Evolutionary conservation across 2,797 vertebrate species (phyloP).

Genomic region (Onychomys torridus): DNA sequence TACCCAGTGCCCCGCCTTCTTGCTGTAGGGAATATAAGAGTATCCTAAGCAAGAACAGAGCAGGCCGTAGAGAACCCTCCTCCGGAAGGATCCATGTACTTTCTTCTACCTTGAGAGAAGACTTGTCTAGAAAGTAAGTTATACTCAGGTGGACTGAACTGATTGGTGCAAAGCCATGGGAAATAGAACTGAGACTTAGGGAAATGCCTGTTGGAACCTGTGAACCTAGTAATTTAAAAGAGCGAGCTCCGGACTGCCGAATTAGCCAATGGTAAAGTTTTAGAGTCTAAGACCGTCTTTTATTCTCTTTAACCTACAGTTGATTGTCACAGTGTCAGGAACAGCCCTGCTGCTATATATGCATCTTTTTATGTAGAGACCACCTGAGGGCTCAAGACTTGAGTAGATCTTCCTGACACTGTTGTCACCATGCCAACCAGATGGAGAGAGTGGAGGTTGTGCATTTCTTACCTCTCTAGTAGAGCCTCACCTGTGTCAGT

Average conservation of each 20-base stretch:
- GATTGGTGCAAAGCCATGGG: not conserved
- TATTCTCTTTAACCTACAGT: not conserved
- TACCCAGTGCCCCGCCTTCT: not conserved
- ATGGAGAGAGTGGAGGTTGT: not conserved
- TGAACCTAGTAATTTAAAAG: not conserved
- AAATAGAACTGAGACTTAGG: not conserved
- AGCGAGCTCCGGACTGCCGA: not conserved
- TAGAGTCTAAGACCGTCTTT: not conserved
- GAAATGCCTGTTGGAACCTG: not conserved
- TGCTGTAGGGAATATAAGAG: not conserved
- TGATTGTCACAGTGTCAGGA: not conserved
- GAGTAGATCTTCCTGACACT: not conserved
- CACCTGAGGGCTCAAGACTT: not conserved
- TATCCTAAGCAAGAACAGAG: not conserved
- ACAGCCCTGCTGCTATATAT: not conserved
- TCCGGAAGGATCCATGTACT: not conserved
- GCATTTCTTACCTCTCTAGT: not conserved
- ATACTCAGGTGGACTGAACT: not conserved
- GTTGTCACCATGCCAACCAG: not conserved
- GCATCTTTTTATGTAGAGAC: not conserved
- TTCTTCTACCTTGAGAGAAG: not conserved
- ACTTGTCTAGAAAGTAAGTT: not conserved
- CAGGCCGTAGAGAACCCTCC: not conserved
- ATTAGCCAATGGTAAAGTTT: not conserved
- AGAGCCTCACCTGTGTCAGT: not conserved